Conservation (phyloP, 1,140 invertebrate species). For the Heliconius eleuchia region DNA sequence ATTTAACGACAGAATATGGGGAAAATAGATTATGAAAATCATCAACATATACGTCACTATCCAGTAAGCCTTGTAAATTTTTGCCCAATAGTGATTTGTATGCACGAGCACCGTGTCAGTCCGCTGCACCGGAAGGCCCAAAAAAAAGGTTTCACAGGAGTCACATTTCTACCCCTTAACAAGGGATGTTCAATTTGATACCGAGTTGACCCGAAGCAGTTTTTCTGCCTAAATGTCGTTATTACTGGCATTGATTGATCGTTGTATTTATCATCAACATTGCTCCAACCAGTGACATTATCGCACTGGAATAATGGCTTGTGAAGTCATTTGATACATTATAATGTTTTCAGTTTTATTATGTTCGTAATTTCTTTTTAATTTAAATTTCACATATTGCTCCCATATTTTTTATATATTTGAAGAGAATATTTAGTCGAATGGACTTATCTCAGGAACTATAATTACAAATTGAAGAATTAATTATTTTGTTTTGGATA, state of each 20-base stretch:
- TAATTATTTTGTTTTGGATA: neutral
- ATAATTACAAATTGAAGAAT: too few species aligned
- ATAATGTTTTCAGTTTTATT: neutral
- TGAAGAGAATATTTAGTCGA: too few species aligned
- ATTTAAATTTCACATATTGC: too few species aligned
- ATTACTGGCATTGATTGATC: slow-evolving; percentile 54
- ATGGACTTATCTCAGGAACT: too few species aligned
- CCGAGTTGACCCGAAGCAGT: slow-evolving; percentile 49
- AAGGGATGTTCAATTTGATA: slow-evolving; percentile 46
- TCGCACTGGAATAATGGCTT: slow-evolving; percentile 38
- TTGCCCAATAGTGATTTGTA: too few species aligned
- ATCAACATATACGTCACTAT: too few species aligned
- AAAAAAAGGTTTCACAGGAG: neutral
- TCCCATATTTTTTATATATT: too few species aligned
- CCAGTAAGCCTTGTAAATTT: too few species aligned
- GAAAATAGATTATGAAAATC: too few species aligned
- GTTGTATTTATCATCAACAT: slow-evolving; percentile 49
- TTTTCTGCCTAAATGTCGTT: slow-evolving; percentile 54
- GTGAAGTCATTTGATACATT: slow-evolving; percentile 35
- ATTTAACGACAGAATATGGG: too few species aligned
- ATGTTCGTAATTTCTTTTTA: neutral
- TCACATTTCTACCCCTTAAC: slow-evolving; percentile 40
- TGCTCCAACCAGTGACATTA: slow-evolving; percentile 42
- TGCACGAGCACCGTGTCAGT: neutral
- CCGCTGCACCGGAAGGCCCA: neutral